phyloP scores from a whole-genome alignment of 2,113 vertebrate genomes.

The Poecilia latipinna region DNA sequence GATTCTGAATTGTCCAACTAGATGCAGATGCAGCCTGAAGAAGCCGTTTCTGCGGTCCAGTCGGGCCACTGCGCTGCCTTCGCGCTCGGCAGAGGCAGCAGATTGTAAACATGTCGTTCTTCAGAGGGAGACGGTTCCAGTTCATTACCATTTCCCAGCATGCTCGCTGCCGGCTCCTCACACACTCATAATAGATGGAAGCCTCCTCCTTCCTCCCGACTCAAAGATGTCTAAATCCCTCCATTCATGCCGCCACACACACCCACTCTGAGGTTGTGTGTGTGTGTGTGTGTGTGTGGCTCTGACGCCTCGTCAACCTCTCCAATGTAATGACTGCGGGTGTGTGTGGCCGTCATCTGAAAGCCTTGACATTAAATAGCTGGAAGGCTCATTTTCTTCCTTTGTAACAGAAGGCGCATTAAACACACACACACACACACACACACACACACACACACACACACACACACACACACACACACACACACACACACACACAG shows the following conservation, averaged over 20 bases:
- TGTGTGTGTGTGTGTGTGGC: constrained; percentile 21
- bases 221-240: constrained; percentile 47
- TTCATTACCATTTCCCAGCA: constrained; percentile 54
- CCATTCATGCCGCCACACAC: constrained; percentile 33
- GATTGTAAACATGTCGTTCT: constrained; percentile 43
- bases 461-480: constrained; percentile 22
- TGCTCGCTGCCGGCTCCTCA: constrained; percentile 34
- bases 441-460: constrained; percentile 45
- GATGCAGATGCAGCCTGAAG: no score
- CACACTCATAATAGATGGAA: constrained; percentile 29
- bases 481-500: constrained; percentile 27
- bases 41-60: not conserved
- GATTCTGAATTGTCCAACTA: no score
- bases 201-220: constrained; percentile 26
- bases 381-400: constrained; percentile 58
- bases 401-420: constrained; percentile 65
- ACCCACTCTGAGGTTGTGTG: not conserved
- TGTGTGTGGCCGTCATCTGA: constrained; percentile 45
- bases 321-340: constrained; percentile 41
- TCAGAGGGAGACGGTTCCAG: constrained; percentile 43
- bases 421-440: constrained; percentile 42
- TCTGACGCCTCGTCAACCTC: constrained; percentile 51
- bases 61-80: not conserved
- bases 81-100: constrained; percentile 2
- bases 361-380: constrained; percentile 58